Conservation (phyloP, 2,113 vertebrate genomes). For the Morone saxatilis region DNA sequence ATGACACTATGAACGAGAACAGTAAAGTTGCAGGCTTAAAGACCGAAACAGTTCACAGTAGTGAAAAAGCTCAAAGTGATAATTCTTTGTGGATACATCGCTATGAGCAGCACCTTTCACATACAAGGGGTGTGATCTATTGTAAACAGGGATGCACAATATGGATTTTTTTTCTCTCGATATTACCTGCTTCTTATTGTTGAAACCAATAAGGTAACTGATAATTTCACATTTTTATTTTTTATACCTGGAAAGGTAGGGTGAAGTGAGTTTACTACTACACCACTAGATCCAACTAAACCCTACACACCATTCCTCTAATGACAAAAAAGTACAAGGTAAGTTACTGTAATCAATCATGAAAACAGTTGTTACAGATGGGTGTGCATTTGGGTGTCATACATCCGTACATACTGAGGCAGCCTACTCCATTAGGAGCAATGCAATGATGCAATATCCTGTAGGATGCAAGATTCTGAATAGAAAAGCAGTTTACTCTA, state of each 20-base stretch:
- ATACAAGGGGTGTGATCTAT: not conserved
- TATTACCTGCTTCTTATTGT: no score
- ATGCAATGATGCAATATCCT: not conserved
- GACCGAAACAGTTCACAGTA: not conserved
- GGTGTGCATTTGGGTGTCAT: not conserved
- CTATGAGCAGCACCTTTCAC: not conserved
- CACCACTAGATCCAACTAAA: no score
- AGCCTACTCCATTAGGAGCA: not conserved
- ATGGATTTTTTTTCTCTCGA: no score
- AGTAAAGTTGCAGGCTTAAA: not conserved
- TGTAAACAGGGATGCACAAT: no score
- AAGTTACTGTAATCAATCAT: not conserved
- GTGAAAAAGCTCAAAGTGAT: not conserved
- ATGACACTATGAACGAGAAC: not conserved
- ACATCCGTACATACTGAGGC: not conserved
- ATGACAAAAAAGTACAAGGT: not conserved
- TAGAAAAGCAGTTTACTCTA: not conserved
- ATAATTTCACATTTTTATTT: no score
- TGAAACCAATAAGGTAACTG: no score
- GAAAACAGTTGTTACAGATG: not conserved
- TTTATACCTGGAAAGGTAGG: no score
- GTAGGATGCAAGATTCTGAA: not conserved
- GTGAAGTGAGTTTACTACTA: no score
- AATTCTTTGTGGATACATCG: not conserved
- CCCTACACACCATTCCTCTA: no score